These are phyloP conservation scores for Formica aserva DNA, from an alignment of 2,888 invertebrate species.

Conservation along the genomic window DNA sequence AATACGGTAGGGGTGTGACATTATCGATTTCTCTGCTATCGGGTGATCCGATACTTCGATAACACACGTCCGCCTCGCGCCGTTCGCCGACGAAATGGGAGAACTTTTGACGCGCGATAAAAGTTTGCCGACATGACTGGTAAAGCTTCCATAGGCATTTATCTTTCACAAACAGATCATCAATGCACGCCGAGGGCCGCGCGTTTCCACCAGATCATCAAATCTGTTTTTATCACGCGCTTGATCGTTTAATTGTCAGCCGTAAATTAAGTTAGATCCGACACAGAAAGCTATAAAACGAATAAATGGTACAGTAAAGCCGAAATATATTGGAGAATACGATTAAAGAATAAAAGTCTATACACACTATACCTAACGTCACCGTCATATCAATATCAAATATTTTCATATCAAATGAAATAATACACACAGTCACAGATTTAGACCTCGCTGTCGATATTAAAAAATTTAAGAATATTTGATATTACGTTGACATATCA, in stretches of 20 bases:
- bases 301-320: not conserved
- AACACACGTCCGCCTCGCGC: conserved; percentile 56
- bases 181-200: conserved; percentile 1
- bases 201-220: conserved; percentile 13
- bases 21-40: conserved; percentile 72
- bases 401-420: not conserved
- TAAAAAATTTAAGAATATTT: not conserved
- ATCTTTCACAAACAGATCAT: conserved; percentile 50
- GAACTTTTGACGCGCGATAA: conserved; percentile 70
- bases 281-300: conserved; percentile 1
- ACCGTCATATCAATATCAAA: not conserved
- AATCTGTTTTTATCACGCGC: not conserved
- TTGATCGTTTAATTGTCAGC: conserved; percentile 22
- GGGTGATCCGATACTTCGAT: conserved; percentile 69
- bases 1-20: conserved; percentile 55
- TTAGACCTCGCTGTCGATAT: not conserved
- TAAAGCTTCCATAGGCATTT: conserved; percentile 33
- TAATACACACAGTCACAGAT: not conserved
- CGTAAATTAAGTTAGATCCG: not conserved
- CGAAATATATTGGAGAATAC: not conserved
- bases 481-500: not conserved
- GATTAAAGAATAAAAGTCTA: not conserved
- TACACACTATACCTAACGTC: not conserved
- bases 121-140: conserved; percentile 57
- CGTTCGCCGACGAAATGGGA: conserved; percentile 43